phyloP scores from a whole-genome alignment of 2,797 vertebrate genomes.

The Xenopus petersii region DNA sequence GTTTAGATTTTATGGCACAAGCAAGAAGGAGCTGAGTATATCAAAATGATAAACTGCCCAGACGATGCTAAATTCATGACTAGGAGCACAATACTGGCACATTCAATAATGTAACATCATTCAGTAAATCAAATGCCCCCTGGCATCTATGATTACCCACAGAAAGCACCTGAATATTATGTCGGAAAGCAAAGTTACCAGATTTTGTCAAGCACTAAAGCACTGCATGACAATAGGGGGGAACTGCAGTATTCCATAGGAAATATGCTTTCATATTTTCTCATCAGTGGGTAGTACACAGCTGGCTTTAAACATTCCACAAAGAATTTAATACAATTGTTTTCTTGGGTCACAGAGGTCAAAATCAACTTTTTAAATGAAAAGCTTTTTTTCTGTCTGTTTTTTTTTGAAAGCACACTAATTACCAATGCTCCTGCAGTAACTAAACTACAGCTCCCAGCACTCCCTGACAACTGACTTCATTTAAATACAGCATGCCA shows the following conservation, averaged over 20 bases:
- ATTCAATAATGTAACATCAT: slow-evolving; percentile 50
- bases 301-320: slow-evolving; percentile 33
- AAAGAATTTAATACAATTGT: slow-evolving; percentile 43
- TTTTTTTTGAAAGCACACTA: background rate
- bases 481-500: too few relatives aligned
- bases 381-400: slow-evolving; percentile 21
- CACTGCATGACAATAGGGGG: slow-evolving; percentile 36
- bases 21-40: slow-evolving; percentile 47
- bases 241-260: slow-evolving; percentile 29
- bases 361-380: slow-evolving; percentile 34
- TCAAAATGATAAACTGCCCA: slow-evolving; percentile 47
- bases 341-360: slow-evolving; percentile 25
- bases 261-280: slow-evolving; percentile 47
- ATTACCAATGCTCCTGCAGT: background rate
- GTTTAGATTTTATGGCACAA: slow-evolving; percentile 48
- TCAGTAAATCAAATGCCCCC: slow-evolving; percentile 48
- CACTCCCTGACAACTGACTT: background rate
- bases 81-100: slow-evolving; percentile 45
- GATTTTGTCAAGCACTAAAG: slow-evolving; percentile 44
- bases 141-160: slow-evolving; percentile 40
- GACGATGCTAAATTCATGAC: slow-evolving; percentile 42
- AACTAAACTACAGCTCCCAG: background rate
- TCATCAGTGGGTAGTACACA: slow-evolving; percentile 47
- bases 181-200: slow-evolving; percentile 30
- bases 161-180: slow-evolving; percentile 42